Conservation (phyloP, 1,140 invertebrate genomes). For the Drosophila persimilis region DNA sequence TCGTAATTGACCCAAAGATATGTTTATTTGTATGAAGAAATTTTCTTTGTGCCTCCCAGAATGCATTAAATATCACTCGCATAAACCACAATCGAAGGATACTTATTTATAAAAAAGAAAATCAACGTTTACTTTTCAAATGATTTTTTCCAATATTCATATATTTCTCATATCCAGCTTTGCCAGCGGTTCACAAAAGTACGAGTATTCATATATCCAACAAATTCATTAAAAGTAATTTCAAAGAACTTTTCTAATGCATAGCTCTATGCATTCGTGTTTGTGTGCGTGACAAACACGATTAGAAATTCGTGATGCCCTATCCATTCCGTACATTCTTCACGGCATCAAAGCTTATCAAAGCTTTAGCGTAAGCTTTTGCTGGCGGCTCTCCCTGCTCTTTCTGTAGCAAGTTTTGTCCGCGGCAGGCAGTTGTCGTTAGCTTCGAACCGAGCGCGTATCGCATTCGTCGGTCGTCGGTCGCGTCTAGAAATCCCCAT, state of each 20-base stretch:
- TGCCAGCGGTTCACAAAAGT: too few relatives aligned
- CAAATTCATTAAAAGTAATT: too few relatives aligned
- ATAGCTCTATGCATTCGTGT: too few relatives aligned
- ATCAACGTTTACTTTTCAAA: too few relatives aligned
- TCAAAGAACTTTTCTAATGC: not conserved
- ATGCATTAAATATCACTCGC: too few relatives aligned
- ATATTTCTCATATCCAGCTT: too few relatives aligned
- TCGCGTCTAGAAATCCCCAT: not conserved
- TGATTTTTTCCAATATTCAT: too few relatives aligned
- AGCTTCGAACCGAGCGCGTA: constrained; percentile 65
- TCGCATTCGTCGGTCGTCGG: constrained; percentile 19
- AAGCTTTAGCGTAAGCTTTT: constrained; percentile 48
- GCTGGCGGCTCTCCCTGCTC: constrained; percentile 3
- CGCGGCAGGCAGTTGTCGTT: constrained; percentile 57
- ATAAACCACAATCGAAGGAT: too few relatives aligned
- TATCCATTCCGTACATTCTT: not conserved
- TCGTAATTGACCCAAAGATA: too few relatives aligned
- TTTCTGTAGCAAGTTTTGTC: constrained; percentile 35
- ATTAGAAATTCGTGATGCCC: not conserved
- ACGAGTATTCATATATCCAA: not conserved
- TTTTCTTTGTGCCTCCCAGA: too few relatives aligned
- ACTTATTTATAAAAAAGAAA: too few relatives aligned
- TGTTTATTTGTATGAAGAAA: too few relatives aligned
- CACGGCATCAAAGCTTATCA: constrained; percentile 11
- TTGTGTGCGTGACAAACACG: not conserved